A percentile compares a stretch with the other conserved stretches of the same genome.
Conservation (phyloP, 1,140 invertebrate genomes). For the Cotesia typhae region DNA sequence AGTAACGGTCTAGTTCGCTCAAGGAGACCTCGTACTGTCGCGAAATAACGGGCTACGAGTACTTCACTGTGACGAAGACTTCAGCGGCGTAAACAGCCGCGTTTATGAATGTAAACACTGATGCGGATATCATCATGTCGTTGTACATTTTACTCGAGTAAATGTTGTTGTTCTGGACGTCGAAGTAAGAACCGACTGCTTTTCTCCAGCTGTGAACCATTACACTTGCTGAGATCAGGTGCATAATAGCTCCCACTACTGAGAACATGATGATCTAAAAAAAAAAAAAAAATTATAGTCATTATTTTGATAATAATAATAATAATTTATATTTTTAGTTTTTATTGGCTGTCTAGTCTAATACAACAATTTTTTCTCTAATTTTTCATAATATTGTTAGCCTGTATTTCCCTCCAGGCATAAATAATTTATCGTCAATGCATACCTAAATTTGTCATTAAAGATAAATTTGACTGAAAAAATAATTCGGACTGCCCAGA, state of each 20-base stretch:
- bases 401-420: no score
- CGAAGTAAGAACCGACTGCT: constrained; percentile 48
- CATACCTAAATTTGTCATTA: no score
- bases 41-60: constrained; percentile 34
- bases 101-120: constrained; percentile 68
- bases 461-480: no score
- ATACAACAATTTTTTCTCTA: no score
- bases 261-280: constrained; percentile 71
- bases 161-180: constrained; percentile 63
- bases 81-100: constrained; percentile 66
- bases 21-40: constrained; percentile 23
- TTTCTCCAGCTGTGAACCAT: constrained; percentile 71
- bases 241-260: constrained; percentile 69
- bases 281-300: constrained; percentile 16
- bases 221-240: constrained; percentile 71
- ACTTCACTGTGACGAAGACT: constrained; percentile 65
- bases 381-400: no score
- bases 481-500: no score
- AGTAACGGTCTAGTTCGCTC: constrained; percentile 20
- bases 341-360: no score
- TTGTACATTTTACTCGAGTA: constrained; percentile 69
- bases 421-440: no score
- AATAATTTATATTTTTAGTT: no score
- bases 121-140: constrained; percentile 69
- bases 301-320: no score